phyloP scores from a whole-genome alignment of 2,888 invertebrate genomes.

The Epinotia nisella region DNA sequence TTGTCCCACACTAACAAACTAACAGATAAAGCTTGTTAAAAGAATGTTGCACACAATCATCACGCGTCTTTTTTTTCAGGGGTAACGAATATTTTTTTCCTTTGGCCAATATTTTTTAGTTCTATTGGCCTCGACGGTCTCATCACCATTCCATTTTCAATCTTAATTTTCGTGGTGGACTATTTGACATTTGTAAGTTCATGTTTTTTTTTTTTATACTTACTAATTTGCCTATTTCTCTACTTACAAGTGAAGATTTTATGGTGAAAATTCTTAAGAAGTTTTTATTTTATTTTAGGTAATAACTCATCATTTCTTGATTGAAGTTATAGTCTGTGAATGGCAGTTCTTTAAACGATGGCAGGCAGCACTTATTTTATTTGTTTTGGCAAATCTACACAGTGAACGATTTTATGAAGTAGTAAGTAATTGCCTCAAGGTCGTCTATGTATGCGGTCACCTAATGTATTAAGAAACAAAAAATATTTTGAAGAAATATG shows the following conservation, averaged over 20 bases:
- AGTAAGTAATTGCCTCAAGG: not conserved
- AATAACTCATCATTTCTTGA: conserved; percentile 19
- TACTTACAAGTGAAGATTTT: not conserved
- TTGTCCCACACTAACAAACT: no score
- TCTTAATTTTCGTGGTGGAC: conserved; percentile 14
- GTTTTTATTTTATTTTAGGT: conserved; percentile 12
- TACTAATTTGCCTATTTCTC: not conserved
- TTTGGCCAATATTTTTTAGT: conserved; percentile 31
- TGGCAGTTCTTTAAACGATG: conserved; percentile 22
- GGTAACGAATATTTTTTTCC: not conserved
- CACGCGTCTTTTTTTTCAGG: conserved; percentile 2
- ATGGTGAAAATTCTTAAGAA: not conserved
- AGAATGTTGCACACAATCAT: no score
- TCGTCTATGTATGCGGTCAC: not conserved
- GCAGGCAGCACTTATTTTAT: conserved; percentile 13
- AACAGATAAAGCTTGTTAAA: no score
- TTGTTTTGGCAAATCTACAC: not conserved
- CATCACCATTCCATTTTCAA: not conserved
- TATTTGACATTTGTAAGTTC: conserved; percentile 22
- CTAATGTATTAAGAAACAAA: no score
- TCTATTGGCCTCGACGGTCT: conserved; percentile 5
- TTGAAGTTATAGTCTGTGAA: conserved; percentile 25
- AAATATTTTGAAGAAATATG: no score
- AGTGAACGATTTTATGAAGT: not conserved
- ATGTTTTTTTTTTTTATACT: not conserved